These are phyloP conservation scores for Zonitis immaculata DNA, from an alignment of 2,888 invertebrate genomes.

Conservation along the genomic window DNA sequence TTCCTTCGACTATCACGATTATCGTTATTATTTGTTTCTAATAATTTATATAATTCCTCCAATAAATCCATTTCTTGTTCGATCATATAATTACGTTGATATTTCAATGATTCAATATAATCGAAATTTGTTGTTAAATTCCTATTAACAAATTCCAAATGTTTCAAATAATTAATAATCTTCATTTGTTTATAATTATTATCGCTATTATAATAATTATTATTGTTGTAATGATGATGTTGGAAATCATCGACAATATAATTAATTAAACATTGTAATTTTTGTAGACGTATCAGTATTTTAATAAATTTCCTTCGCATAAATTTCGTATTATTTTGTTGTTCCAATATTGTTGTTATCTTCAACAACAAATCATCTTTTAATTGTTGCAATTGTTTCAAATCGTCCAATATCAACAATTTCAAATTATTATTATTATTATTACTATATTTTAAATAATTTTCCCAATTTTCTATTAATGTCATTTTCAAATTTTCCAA, in stretches of 20 bases:
- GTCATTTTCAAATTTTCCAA: conserved; percentile 38
- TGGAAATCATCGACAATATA: conserved; percentile 39
- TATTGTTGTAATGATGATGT: conserved; percentile 19
- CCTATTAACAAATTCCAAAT: conserved; percentile 51
- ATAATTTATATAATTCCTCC: conserved; percentile 47
- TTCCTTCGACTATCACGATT: conserved; percentile 46
- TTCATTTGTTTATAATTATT: conserved; percentile 53
- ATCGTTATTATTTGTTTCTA: conserved; percentile 34
- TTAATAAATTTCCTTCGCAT: conserved; percentile 36
- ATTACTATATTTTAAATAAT: conserved; percentile 32
- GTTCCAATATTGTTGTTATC: conserved; percentile 27
- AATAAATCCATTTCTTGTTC: conserved; percentile 35
- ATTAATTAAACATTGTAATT: conserved; percentile 39
- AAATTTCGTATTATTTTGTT: conserved; percentile 32
- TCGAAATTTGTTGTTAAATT: conserved; percentile 50
- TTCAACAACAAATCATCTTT: conserved; percentile 31
- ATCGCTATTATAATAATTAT: background rate
- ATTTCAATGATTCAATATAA: conserved; percentile 51
- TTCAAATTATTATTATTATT: conserved; percentile 32
- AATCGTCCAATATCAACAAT: conserved; percentile 36
- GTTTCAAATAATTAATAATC: conserved; percentile 47
- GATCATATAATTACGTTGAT: conserved; percentile 49
- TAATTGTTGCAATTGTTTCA: conserved; percentile 36
- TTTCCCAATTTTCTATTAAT: conserved; percentile 40
- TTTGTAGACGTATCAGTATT: conserved; percentile 39